Conservation (phyloP, 2,888 invertebrate species). For the Athalia rosae region DNA sequence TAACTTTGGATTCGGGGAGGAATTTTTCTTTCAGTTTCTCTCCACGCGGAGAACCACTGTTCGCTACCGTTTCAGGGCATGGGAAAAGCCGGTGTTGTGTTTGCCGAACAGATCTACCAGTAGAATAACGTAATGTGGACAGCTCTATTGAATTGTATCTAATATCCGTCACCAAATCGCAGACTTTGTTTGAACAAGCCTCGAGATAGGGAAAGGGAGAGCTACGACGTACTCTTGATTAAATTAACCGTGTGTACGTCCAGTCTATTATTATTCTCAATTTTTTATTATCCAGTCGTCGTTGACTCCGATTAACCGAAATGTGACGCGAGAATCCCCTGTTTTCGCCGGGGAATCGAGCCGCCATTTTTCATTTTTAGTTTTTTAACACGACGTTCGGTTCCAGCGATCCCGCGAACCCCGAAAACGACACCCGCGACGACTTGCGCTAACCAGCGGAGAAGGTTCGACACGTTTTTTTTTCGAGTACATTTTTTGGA, state of each 20-base stretch:
- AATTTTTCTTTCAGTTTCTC: constrained; percentile 3
- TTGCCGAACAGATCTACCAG: constrained; percentile 70
- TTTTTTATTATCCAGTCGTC: no score
- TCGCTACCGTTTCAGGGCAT: constrained; percentile 56
- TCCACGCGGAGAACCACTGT: constrained; percentile 61
- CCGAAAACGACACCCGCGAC: no score
- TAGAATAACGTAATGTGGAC: constrained; percentile 71
- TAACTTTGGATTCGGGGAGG: neutral
- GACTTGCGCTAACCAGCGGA: no score
- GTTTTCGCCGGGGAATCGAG: no score
- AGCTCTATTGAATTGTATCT: constrained; percentile 70
- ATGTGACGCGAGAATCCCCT: no score
- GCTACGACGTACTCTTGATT: no score
- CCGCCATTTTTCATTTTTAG: no score
- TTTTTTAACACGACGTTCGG: no score
- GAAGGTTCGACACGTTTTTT: no score
- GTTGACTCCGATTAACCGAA: neutral
- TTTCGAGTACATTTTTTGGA: no score
- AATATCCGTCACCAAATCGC: constrained; percentile 68
- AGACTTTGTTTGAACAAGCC: constrained; percentile 64
- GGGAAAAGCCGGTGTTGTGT: constrained; percentile 72
- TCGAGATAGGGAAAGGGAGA: constrained; percentile 44
- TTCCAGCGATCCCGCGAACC: no score
- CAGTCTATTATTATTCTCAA: no score
- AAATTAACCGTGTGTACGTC: neutral